Evolutionary conservation across 2,113 vertebrate species (phyloP).

Genomic region (Fregata magnificens): DNA sequence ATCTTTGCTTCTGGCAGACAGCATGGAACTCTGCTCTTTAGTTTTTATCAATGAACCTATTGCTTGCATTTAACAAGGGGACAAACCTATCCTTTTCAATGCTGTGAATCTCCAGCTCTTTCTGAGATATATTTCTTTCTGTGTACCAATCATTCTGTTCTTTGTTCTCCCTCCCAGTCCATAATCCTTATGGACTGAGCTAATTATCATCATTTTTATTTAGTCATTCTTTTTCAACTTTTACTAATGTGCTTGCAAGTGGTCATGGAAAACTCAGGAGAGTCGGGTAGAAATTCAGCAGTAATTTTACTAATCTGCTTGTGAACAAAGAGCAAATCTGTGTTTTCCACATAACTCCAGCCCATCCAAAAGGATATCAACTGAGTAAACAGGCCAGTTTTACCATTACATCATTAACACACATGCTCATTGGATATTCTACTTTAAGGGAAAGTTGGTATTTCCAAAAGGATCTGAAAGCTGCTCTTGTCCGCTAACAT

Average conservation of each 20-base stretch:
- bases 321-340: neutral
- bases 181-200: neutral
- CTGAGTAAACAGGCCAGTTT: neutral
- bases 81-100: neutral
- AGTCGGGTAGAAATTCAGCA: neutral
- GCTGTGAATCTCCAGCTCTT: neutral
- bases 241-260: neutral
- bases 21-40: neutral
- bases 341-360: neutral
- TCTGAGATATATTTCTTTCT: neutral
- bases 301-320: neutral
- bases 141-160: neutral
- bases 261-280: neutral
- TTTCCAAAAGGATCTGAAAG: neutral
- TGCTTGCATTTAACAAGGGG: neutral
- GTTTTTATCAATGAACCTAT: neutral
- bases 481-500: neutral
- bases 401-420: neutral
- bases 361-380: neutral
- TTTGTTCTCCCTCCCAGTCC: neutral
- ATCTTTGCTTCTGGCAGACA: neutral
- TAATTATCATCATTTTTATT: neutral
- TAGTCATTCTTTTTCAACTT: neutral
- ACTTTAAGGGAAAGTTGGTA: neutral
- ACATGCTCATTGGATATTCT: neutral